Percentiles rank a stretch among this genome's conserved stretches.
These are phyloP conservation scores for Neodiprion fabricii DNA, from an alignment of 1,140 invertebrate genomes.

Conservation along the genomic window DNA sequence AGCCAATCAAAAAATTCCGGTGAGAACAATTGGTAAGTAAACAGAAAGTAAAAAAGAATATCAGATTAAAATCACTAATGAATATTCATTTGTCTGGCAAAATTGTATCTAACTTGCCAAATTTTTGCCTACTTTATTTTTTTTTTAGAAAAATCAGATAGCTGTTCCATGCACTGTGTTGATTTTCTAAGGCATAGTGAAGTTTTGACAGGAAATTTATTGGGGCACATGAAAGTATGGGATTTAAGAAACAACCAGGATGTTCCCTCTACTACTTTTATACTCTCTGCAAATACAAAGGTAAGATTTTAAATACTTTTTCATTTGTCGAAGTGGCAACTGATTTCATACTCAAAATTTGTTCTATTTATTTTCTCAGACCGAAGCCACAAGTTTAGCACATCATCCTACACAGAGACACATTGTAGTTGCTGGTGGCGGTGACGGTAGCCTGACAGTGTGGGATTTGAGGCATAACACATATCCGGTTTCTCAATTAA, in stretches of 20 bases:
- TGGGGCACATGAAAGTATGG: constrained; percentile 88
- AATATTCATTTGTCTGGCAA: constrained; percentile 5
- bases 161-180: constrained; percentile 78
- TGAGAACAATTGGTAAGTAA: constrained; percentile 67
- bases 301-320: constrained; percentile 30
- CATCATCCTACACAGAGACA: constrained; percentile 88
- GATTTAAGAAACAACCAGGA: constrained; percentile 73
- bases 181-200: constrained; percentile 80
- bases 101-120: constrained; percentile 1
- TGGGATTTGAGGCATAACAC: constrained; percentile 87
- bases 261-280: constrained; percentile 68
- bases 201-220: constrained; percentile 82
- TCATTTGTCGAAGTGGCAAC: constrained; percentile 1
- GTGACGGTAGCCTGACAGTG: constrained; percentile 81
- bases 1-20: constrained; percentile 66
- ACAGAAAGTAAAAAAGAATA: constrained; percentile 4
- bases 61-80: neutral
- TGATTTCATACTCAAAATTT: constrained; percentile 4
- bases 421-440: constrained; percentile 81
- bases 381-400: constrained; percentile 74
- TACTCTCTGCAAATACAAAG: constrained; percentile 70
- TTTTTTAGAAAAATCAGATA: constrained; percentile 76
- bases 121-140: constrained; percentile 18
- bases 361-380: constrained; percentile 45
- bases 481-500: constrained; percentile 80